phyloP scores from a whole-genome alignment of 1,140 invertebrate genomes.

The Listronotus oregonensis region DNA sequence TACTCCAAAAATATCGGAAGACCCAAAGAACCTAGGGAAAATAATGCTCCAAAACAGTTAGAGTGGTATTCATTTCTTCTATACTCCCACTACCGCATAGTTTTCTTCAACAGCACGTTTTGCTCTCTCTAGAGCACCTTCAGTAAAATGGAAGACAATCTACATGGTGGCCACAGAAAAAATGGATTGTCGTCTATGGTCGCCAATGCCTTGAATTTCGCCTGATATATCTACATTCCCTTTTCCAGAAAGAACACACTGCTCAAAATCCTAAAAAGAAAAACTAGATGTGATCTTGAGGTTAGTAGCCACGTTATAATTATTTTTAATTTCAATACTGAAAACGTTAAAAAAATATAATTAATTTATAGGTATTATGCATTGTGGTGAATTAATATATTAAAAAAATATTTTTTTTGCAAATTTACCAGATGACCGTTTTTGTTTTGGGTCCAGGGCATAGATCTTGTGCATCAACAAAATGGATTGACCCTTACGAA shows the following conservation, averaged over 20 bases:
- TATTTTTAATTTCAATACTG: no score
- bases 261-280: constrained; percentile 77
- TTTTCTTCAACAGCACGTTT: constrained; percentile 83
- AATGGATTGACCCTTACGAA: no score
- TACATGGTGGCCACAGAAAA: constrained; percentile 87
- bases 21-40: constrained; percentile 84
- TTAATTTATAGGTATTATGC: no score
- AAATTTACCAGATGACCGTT: no score
- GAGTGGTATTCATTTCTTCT: constrained; percentile 83
- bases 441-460: no score
- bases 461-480: no score
- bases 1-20: constrained; percentile 78
- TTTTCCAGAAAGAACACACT: constrained; percentile 80
- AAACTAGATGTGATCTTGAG: constrained; percentile 9
- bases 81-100: constrained; percentile 87
- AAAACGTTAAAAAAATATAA: no score
- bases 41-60: constrained; percentile 83
- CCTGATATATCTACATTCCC: constrained; percentile 83
- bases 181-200: constrained; percentile 83
- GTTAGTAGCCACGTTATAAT: no score
- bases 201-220: constrained; percentile 82
- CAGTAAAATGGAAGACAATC: constrained; percentile 86
- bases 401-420: no score
- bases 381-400: no score
- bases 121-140: constrained; percentile 80